These are phyloP conservation scores for Falco novaeseelandiae DNA, from an alignment of 2,797 vertebrate species.

Conservation along the genomic window DNA sequence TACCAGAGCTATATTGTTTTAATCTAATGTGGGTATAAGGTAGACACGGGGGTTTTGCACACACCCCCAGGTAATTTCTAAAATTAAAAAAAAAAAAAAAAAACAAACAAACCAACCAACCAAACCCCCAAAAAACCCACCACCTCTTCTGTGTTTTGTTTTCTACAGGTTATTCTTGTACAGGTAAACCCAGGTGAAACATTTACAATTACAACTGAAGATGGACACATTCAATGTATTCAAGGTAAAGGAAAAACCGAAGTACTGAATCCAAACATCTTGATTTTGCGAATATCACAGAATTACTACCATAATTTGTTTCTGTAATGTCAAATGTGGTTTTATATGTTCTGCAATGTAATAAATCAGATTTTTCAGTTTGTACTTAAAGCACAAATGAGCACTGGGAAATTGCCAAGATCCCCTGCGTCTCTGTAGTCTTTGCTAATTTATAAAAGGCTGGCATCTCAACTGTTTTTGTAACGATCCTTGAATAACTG, in stretches of 20 bases:
- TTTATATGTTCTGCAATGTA: neutral
- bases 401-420: neutral
- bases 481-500: neutral
- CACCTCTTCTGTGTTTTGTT: neutral
- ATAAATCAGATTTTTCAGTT: neutral
- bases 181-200: constrained; percentile 86
- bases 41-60: neutral
- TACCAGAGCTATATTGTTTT: neutral
- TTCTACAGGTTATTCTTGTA: constrained; percentile 81
- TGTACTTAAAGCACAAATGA: neutral
- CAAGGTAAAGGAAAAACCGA: constrained; percentile 74
- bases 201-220: constrained; percentile 83
- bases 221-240: constrained; percentile 83
- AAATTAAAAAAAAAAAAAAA: neutral
- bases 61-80: neutral
- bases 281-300: neutral
- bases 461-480: neutral
- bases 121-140: too few relatives aligned
- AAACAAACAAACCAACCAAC: too few relatives aligned
- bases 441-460: neutral
- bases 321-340: neutral
- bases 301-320: neutral
- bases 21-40: neutral
- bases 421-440: neutral
- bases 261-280: neutral